Conservation (phyloP, 1,140 invertebrate species). For the Zaprionus camerounensis region DNA sequence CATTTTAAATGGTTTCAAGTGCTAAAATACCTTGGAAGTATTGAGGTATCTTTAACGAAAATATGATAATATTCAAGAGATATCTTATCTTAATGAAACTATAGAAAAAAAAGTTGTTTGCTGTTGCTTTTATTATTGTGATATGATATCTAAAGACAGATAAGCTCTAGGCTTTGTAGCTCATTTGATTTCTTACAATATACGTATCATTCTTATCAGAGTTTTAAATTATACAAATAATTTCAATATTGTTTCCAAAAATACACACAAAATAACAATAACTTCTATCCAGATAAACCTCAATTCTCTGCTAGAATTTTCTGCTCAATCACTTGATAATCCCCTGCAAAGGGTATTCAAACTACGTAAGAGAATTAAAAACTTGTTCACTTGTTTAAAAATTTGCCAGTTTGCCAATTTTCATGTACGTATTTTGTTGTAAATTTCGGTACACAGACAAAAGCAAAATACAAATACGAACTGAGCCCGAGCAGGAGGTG, state of each 20-base stretch:
- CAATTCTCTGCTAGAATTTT: too few species aligned
- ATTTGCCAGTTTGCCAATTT: constrained; percentile 50
- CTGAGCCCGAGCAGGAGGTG: constrained; percentile 4
- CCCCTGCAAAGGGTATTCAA: not conserved
- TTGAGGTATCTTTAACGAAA: too few species aligned
- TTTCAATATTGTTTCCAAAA: not conserved
- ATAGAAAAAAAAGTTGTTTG: too few species aligned
- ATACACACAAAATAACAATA: not conserved
- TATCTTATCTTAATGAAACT: too few species aligned
- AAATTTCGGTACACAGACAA: constrained; percentile 33
- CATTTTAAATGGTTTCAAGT: too few species aligned
- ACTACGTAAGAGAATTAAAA: not conserved
- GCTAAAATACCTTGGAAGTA: too few species aligned
- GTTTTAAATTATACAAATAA: not conserved
- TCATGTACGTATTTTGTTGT: constrained; percentile 35
- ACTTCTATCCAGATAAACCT: too few species aligned
- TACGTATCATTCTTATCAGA: not conserved
- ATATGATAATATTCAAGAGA: too few species aligned
- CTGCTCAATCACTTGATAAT: not conserved
- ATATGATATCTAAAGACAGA: not conserved
- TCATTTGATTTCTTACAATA: not conserved
- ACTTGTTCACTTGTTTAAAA: constrained; percentile 27
- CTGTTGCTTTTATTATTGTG: not conserved
- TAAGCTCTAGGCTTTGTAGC: too few species aligned
- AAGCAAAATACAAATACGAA: constrained; percentile 34